Conservation (phyloP, 1,140 invertebrate species). For the Drosophila simulans region DNA sequence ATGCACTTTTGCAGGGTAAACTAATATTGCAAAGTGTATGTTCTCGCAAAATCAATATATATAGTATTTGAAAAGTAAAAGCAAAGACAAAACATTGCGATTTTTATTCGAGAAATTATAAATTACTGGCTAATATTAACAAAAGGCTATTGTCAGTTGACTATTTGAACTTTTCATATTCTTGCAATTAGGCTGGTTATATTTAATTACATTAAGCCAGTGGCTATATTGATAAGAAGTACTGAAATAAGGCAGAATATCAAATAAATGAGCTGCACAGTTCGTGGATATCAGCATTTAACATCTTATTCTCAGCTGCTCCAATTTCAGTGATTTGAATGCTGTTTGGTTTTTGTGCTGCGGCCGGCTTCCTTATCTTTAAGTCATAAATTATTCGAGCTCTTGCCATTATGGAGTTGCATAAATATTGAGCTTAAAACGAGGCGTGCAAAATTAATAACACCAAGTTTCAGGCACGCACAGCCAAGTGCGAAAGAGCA, state of each 20-base stretch:
- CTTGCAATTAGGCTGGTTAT: no score
- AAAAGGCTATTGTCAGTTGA: no score
- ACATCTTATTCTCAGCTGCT: no score
- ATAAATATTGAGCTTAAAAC: conserved; percentile 67
- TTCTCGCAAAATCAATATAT: neutral
- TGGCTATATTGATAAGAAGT: no score
- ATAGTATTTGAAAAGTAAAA: neutral
- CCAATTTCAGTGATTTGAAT: neutral
- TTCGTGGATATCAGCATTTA: no score
- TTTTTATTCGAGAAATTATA: no score
- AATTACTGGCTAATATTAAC: no score
- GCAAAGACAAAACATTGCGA: no score
- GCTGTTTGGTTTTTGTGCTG: conserved; percentile 1
- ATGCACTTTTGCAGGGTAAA: neutral
- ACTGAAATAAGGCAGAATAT: no score
- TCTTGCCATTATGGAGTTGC: conserved; percentile 57
- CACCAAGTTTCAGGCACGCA: conserved; percentile 38
- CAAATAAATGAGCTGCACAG: no score
- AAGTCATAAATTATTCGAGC: conserved; percentile 61
- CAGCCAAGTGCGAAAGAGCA: neutral
- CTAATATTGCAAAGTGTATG: neutral
- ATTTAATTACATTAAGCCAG: no score
- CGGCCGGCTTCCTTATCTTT: neutral
- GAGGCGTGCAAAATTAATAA: conserved; percentile 63
- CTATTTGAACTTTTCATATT: no score